phyloP scores from a whole-genome alignment of 2,797 vertebrate species.

The Poeciliopsis presidionis region DNA sequence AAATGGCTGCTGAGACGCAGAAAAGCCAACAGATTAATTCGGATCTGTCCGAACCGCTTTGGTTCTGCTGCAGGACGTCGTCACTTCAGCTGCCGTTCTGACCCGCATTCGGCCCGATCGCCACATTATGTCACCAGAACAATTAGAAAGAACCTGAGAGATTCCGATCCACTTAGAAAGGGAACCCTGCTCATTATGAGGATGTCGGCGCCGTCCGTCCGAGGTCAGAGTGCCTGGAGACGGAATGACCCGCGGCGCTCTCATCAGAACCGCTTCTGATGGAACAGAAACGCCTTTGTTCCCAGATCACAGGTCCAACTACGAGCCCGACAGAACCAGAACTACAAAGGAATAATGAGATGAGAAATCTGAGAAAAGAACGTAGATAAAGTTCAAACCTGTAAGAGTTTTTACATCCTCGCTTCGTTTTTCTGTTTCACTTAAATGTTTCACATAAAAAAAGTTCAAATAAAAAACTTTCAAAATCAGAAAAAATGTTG shows the following conservation, averaged over 20 bases:
- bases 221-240: slow-evolving; percentile 33
- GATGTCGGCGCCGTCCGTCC: slow-evolving; percentile 49
- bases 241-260: slow-evolving; percentile 3
- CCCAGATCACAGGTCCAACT: background rate
- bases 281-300: background rate
- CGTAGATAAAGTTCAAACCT: background rate
- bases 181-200: slow-evolving; percentile 66
- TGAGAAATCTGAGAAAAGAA: background rate
- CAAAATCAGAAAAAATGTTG: too few species aligned
- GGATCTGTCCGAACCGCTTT: slow-evolving; percentile 9
- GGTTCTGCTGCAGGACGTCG: background rate
- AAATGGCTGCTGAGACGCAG: slow-evolving; percentile 49
- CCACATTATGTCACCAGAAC: slow-evolving; percentile 37
- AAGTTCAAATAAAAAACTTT: background rate
- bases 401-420: background rate
- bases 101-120: slow-evolving; percentile 15
- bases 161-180: slow-evolving; percentile 55
- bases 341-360: background rate
- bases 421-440: background rate
- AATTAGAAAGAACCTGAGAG: slow-evolving; percentile 36
- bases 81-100: background rate
- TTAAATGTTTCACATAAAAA: background rate
- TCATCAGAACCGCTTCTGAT: slow-evolving; percentile 4
- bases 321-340: background rate
- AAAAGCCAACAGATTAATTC: slow-evolving; percentile 58